phyloP scores from a whole-genome alignment of 1,140 invertebrate genomes.

The Drosophila mauritiana region DNA sequence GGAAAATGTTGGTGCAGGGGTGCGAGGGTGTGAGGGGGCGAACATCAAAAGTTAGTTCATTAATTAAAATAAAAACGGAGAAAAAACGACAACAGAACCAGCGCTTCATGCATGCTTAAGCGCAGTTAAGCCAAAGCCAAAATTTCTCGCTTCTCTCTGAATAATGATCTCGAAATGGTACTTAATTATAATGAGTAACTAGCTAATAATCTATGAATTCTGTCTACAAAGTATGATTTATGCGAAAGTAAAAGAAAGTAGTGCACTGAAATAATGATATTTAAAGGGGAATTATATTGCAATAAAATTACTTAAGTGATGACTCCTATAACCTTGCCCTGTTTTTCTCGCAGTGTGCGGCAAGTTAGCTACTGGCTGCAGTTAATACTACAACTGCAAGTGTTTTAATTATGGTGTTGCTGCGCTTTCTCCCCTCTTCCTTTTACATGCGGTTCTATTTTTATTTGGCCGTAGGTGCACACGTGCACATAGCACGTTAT shows the following conservation, averaged over 20 bases:
- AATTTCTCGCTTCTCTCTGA: background rate
- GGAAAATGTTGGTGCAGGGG: too few relatives aligned
- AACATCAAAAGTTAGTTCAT: constrained; percentile 69
- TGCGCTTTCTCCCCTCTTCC: background rate
- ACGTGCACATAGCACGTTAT: constrained; percentile 33
- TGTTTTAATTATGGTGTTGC: constrained; percentile 40
- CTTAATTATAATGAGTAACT: background rate
- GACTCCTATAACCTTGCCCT: too few relatives aligned
- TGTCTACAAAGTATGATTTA: background rate
- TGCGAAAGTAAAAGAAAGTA: background rate
- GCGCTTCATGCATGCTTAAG: constrained; percentile 73
- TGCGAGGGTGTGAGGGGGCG: background rate
- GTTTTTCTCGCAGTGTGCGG: constrained; percentile 19
- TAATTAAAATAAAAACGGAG: constrained; percentile 43
- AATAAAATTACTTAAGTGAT: too few relatives aligned
- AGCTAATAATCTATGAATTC: background rate
- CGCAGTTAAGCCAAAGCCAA: constrained; percentile 31
- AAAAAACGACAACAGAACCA: constrained; percentile 21
- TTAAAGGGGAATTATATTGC: too few relatives aligned
- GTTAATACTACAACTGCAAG: constrained; percentile 37
- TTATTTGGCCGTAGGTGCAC: constrained; percentile 18
- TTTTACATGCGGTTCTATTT: constrained; percentile 18
- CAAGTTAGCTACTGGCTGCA: constrained; percentile 32
- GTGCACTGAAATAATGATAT: too few relatives aligned
- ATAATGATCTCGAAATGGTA: background rate